Percentiles rank a stretch among this genome's conserved stretches.
Evolutionary conservation across 2,113 vertebrate genomes (phyloP).

Genomic region (Phylloscopus whistleri): DNA sequence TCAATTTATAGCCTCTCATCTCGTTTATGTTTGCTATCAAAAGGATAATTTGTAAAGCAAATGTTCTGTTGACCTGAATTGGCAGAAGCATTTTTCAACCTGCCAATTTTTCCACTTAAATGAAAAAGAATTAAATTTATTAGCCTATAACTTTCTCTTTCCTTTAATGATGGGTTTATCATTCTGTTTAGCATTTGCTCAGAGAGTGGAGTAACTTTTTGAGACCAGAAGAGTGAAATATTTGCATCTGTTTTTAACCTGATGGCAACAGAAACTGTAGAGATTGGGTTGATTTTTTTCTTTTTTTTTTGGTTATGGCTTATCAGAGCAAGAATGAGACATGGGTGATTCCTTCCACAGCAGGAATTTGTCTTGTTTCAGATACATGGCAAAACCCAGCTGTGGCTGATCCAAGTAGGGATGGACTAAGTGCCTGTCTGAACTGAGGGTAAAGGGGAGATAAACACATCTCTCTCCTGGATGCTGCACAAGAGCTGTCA

Average conservation of each 20-base stretch:
- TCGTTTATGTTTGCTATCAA: constrained; percentile 23
- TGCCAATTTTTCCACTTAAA: constrained; percentile 44
- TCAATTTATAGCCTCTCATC: constrained; percentile 25
- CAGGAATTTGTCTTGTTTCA: neutral
- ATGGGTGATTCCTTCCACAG: neutral
- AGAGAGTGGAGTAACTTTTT: neutral
- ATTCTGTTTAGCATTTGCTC: neutral
- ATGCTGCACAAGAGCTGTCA: neutral
- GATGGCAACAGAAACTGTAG: neutral
- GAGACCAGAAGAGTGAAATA: neutral
- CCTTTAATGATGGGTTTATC: constrained; percentile 6
- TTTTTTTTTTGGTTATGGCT: neutral
- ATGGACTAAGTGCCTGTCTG: neutral
- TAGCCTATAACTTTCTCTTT: constrained; percentile 5
- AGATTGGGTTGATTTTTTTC: neutral
- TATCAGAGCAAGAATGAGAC: neutral
- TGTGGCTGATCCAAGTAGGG: neutral
- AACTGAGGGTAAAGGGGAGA: neutral
- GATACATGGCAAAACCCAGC: neutral
- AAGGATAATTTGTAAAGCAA: constrained; percentile 44
- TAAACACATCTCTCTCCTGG: neutral
- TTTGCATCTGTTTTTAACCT: neutral
- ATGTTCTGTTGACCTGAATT: constrained; percentile 36
- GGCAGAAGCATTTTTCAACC: constrained; percentile 52
- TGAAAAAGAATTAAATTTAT: constrained; percentile 50